phyloP scores from a whole-genome alignment of 2,113 vertebrate species.

The Misgurnus mizolepis region DNA sequence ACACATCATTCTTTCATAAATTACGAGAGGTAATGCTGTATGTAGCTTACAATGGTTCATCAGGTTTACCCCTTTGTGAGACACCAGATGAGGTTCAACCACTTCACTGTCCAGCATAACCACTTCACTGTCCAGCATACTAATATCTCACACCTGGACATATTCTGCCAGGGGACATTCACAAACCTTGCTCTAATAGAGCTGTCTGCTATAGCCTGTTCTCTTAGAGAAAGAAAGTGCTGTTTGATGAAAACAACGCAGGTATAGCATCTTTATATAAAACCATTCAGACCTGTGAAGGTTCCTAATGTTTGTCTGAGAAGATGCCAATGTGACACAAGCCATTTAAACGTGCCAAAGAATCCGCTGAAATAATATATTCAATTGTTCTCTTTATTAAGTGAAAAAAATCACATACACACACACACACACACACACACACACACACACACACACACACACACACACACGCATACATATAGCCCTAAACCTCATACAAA shows the following conservation, averaged over 20 bases:
- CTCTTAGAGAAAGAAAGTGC: constrained; percentile 11
- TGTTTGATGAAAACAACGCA: constrained; percentile 13
- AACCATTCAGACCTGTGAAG: background rate
- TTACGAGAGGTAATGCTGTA: background rate
- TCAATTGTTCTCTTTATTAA: too few species aligned
- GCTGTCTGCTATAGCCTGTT: background rate
- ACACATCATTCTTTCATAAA: constrained; percentile 22
- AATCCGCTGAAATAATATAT: too few species aligned
- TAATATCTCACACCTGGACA: constrained; percentile 45
- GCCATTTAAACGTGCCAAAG: too few species aligned
- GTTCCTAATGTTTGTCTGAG: background rate
- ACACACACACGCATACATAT: too few species aligned
- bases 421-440: too few species aligned
- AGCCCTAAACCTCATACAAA: too few species aligned
- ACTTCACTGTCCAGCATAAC: constrained; percentile 42
- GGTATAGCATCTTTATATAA: background rate
- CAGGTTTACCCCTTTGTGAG: constrained; percentile 51
- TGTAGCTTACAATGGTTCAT: constrained; percentile 32
- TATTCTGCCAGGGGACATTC: background rate
- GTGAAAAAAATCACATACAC: too few species aligned
- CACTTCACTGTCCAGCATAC: constrained; percentile 44
- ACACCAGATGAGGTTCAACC: constrained; percentile 12
- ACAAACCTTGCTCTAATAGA: constrained; percentile 18
- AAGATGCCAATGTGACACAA: too few species aligned
- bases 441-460: too few species aligned